Evolutionary conservation across 2,113 vertebrate species (phyloP).

Genomic region (Mus pahari): DNA sequence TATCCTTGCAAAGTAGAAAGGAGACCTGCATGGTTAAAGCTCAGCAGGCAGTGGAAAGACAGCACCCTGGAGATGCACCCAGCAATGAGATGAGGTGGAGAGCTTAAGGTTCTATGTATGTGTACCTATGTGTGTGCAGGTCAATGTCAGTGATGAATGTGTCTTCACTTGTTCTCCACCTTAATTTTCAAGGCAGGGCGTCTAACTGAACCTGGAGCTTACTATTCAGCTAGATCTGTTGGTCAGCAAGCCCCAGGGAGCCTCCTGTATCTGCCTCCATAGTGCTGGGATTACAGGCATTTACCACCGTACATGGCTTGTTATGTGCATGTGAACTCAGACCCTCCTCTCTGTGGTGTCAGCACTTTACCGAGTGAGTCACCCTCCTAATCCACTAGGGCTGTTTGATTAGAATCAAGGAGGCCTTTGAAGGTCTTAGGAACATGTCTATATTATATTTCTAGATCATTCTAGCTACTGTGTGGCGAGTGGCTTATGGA

Average conservation of each 20-base stretch:
- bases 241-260: not conserved
- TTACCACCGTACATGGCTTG: not conserved
- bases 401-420: not conserved
- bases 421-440: not conserved
- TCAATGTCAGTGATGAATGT: not conserved
- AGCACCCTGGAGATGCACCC: not conserved
- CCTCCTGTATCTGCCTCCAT: not conserved
- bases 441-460: not conserved
- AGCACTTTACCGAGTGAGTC: not conserved
- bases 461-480: not conserved
- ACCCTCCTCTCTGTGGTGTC: too few relatives aligned
- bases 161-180: not conserved
- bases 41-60: too few relatives aligned
- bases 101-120: not conserved
- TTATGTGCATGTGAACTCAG: not conserved
- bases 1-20: not conserved
- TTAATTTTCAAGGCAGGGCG: not conserved
- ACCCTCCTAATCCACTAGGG: not conserved
- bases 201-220: not conserved
- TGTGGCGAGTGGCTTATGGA: not conserved
- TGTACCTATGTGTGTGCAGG: not conserved
- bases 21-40: not conserved
- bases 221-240: not conserved
- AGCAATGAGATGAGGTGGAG: not conserved
- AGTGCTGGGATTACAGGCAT: not conserved